Percentiles rank a stretch among this genome's conserved stretches.
phyloP scores from a whole-genome alignment of 2,888 invertebrate genomes.

The Dasypolia templi region DNA sequence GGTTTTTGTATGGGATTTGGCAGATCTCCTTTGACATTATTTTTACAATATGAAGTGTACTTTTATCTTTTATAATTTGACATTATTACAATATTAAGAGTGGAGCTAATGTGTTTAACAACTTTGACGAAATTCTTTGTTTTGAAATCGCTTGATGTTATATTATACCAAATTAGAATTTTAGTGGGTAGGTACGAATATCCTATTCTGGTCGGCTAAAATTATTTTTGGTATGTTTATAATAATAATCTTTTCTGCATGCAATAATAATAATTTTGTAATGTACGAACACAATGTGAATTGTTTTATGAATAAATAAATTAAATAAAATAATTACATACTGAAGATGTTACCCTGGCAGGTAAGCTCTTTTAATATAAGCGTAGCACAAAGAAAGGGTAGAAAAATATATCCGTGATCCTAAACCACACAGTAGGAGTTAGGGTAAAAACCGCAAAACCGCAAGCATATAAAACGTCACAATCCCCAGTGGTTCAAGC shows the following conservation, averaged over 20 bases:
- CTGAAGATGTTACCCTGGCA: not conserved
- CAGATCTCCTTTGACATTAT: no score
- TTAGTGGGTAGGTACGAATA: not conserved
- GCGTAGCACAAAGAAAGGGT: not conserved
- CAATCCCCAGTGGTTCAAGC: constrained; percentile 13
- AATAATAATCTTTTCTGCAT: not conserved
- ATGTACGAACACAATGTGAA: not conserved
- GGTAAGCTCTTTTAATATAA: not conserved
- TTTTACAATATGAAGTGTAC: no score
- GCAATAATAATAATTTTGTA: not conserved
- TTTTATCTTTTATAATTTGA: no score
- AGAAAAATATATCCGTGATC: not conserved
- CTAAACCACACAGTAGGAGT: not conserved
- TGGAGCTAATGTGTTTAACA: no score
- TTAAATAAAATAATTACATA: not conserved
- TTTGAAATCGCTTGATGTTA: not conserved
- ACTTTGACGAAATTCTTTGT: no score
- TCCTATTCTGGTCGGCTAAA: not conserved
- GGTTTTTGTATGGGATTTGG: no score
- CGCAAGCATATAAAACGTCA: constrained; percentile 23
- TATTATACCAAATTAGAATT: no score
- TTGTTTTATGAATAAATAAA: not conserved
- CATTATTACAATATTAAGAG: not conserved
- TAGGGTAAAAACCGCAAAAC: not conserved
- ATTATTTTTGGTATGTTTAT: not conserved